Conservation (phyloP, 2,888 invertebrate genomes). For the Dryobota labecula region DNA sequence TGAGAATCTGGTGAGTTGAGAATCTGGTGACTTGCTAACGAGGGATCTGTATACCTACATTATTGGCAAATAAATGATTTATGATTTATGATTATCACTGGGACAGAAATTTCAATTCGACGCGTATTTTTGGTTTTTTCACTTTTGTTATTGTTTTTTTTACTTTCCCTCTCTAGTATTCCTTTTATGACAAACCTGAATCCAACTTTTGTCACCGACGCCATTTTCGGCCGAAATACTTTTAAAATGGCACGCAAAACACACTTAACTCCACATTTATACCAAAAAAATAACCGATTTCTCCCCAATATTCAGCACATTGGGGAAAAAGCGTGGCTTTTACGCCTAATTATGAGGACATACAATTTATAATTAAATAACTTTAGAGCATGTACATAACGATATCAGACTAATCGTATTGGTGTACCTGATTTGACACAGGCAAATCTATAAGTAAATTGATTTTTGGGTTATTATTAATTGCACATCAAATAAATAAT, state of each 20-base stretch:
- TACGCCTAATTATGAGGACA: constrained; percentile 1
- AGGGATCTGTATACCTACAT: too few species aligned
- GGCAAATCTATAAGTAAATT: neutral
- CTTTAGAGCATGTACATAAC: neutral
- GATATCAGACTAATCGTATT: constrained; percentile 1
- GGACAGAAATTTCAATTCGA: too few species aligned
- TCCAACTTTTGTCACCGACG: neutral
- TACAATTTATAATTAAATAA: constrained; percentile 16
- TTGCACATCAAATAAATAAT: too few species aligned
- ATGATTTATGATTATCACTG: too few species aligned
- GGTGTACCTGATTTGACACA: constrained; percentile 5
- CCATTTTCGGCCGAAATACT: constrained; percentile 15
- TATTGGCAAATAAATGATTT: too few species aligned
- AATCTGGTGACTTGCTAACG: too few species aligned
- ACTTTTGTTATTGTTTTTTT: too few species aligned
- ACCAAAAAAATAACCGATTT: constrained; percentile 27
- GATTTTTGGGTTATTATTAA: too few species aligned
- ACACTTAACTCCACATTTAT: constrained; percentile 1
- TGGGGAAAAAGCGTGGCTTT: neutral
- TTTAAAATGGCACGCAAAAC: neutral
- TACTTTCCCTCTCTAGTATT: too few species aligned
- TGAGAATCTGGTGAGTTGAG: too few species aligned
- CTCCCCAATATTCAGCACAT: neutral
- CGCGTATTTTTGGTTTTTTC: too few species aligned
- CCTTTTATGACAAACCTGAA: constrained; percentile 17